Evolutionary conservation across 2,888 invertebrate genomes (phyloP), one percentile per base, ranked within the genome.

Genomic region (Pandemis heparana): DNA sequence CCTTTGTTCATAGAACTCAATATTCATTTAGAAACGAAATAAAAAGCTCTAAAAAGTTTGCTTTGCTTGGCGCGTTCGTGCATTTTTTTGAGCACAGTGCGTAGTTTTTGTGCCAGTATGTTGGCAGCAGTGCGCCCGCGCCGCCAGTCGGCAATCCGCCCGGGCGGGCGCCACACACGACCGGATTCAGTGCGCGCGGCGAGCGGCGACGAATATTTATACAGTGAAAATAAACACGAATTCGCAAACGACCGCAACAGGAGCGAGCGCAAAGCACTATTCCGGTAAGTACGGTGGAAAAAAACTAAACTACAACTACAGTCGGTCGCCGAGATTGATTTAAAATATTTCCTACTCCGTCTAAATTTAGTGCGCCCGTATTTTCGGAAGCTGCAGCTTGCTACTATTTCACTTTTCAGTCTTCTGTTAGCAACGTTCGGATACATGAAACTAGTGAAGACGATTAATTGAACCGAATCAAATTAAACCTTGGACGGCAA

Each of bases 111-210:
- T 14, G 65, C 12, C 56, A 18, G 51, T 9, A 65, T 43, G 74
- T 74, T 74, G 68, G 74, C 60, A 65, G 51, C 78, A 71, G 79
- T 80, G 85, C 80, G 82, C 79, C 76, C 81, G 83, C 81, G 82
- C 80, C 86, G 85, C 83, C 93, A 94, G 94, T 94, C 93, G 92
- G 92, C 94, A 87, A 83, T 86, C 94, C 94, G 94, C 94, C 94
- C 93, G 94, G 93, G 94, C 94, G 94, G 94, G 92, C 90, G 94
- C 93, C 92, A 92, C 92, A 92, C 92, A 94, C 94, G 94, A 94
- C 94, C 94, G 89, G 94, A 85, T 86, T 94, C 94, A 90, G 92
- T 91, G 93, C 93, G 84, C 87, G 92, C 92, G 91, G 85, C 86
- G 79, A 85, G 81, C 86, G 90, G 89, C 87, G 81, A 86, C 86